A percentile compares a stretch with the other conserved stretches of the same genome.
Evolutionary conservation across 2,113 vertebrate genomes (phyloP).

Genomic region (Microcebus jonahi): DNA sequence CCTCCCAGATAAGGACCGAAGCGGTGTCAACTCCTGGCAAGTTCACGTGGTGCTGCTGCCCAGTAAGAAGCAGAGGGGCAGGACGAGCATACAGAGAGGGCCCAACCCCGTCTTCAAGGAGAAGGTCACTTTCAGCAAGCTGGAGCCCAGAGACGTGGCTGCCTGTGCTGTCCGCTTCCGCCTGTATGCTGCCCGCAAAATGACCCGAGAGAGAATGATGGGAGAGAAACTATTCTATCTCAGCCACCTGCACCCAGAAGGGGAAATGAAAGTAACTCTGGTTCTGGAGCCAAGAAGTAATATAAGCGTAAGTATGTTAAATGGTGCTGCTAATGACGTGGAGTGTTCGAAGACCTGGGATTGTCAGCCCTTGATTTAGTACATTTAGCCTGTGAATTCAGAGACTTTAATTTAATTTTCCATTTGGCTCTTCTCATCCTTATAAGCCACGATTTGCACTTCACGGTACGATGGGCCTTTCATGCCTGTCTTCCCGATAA

Average conservation of each 20-base stretch:
- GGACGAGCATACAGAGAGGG: constrained; percentile 91
- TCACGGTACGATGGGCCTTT: constrained; percentile 57
- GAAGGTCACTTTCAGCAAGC: constrained; percentile 90
- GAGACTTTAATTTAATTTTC: constrained; percentile 69
- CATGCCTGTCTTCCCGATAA: neutral
- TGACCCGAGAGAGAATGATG: constrained; percentile 95
- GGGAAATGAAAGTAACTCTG: constrained; percentile 87
- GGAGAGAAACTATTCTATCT: constrained; percentile 93
- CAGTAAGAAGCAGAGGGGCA: constrained; percentile 93
- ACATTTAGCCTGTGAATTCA: constrained; percentile 35
- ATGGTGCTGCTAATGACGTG: neutral
- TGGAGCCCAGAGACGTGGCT: constrained; percentile 89
- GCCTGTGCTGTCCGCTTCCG: constrained; percentile 91
- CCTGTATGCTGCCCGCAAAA: constrained; percentile 92
- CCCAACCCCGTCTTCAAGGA: constrained; percentile 91
- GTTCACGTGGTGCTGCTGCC: constrained; percentile 94
- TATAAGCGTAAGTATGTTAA: constrained; percentile 89
- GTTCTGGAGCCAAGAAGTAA: constrained; percentile 94
- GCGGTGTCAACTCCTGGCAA: constrained; percentile 94
- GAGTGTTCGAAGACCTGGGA: constrained; percentile 8
- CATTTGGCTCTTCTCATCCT: constrained; percentile 58
- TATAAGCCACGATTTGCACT: constrained; percentile 50
- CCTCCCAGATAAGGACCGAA: constrained; percentile 94
- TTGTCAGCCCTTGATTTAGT: constrained; percentile 60
- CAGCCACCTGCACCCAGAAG: constrained; percentile 84